Conservation (phyloP, 53 echinoderm and acorn worm species). For the Apostichopus leukothele region DNA sequence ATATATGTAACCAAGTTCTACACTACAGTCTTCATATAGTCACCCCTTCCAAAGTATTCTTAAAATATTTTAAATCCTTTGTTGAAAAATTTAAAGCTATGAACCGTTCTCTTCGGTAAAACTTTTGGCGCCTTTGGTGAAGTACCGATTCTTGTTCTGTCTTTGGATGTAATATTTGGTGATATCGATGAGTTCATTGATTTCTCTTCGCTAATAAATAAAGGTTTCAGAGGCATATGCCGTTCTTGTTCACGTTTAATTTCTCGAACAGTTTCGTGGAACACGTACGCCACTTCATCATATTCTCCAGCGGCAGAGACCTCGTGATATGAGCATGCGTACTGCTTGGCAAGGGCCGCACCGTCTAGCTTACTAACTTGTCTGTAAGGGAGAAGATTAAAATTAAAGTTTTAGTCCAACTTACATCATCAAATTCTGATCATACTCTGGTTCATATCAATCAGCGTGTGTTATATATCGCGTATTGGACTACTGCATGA, state of each 20-base stretch:
- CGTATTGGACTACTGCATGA: too few species aligned
- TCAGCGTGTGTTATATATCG: too few species aligned
- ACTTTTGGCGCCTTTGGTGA: constrained; percentile 86
- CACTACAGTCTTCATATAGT: not conserved
- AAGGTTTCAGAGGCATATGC: constrained; percentile 87
- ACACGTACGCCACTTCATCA: constrained; percentile 81
- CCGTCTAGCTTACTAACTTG: constrained; percentile 98
- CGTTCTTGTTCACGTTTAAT: constrained; percentile 84
- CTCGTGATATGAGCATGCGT: constrained; percentile 95
- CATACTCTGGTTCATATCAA: too few species aligned
- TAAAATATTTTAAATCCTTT: constrained; percentile 95
- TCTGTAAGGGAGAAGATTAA: constrained; percentile 46
- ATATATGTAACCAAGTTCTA: too few species aligned
- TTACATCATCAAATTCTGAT: too few species aligned
- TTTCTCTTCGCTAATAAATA: constrained; percentile 96
- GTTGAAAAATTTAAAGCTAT: constrained; percentile 94
- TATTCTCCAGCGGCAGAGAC: constrained; percentile 93
- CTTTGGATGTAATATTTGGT: constrained; percentile 53
- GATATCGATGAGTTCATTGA: constrained; percentile 44
- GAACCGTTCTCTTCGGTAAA: constrained; percentile 86
- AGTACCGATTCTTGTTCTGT: constrained; percentile 63
- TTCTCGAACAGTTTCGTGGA: constrained; percentile 93
- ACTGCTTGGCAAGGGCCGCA: constrained; percentile 82
- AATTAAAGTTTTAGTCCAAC: not conserved
- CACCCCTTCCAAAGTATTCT: constrained; percentile 12